phyloP scores from a whole-genome alignment of 1,140 invertebrate species.

The Aleiodes sp. region DNA sequence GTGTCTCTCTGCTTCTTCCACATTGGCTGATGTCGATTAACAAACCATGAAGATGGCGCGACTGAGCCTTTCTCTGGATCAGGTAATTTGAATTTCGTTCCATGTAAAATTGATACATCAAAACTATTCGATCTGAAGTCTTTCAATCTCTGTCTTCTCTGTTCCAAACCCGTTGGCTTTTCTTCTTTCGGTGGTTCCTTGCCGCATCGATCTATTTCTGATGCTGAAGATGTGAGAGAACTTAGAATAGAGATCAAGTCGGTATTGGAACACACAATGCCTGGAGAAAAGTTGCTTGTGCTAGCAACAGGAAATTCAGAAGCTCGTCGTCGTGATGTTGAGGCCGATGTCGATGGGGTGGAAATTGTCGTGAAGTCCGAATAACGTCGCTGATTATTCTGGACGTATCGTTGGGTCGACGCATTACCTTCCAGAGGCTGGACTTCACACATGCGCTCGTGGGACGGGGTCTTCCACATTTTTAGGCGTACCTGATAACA shows the following conservation, averaged over 20 bases:
- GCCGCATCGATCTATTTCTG: conserved; percentile 74
- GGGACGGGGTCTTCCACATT: conserved; percentile 80
- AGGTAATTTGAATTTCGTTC: conserved; percentile 51
- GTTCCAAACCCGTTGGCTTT: conserved; percentile 54
- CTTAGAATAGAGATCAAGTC: conserved; percentile 82
- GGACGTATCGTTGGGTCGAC: conserved; percentile 69
- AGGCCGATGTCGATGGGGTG: conserved; percentile 63
- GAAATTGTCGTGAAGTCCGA: conserved; percentile 76
- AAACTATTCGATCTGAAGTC: conserved; percentile 82
- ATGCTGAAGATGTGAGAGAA: conserved; percentile 80
- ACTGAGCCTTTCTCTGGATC: conserved; percentile 10
- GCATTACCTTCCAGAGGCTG: conserved; percentile 75
- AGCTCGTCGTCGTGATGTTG: conserved; percentile 63
- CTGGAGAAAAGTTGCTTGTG: conserved; percentile 51
- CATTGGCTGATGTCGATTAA: conserved; percentile 77
- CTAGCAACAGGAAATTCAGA: conserved; percentile 71
- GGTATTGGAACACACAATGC: conserved; percentile 81
- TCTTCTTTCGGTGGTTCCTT: conserved; percentile 48
- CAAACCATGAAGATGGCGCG: conserved; percentile 78
- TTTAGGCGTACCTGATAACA: conserved; percentile 72
- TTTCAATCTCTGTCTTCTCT: conserved; percentile 68
- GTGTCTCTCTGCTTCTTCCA: conserved; percentile 70
- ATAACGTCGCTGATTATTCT: conserved; percentile 71
- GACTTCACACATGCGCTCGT: conserved; percentile 82
- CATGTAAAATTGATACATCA: conserved; percentile 77